Base-by-base conservation (phyloP, 2,888 invertebrate genomes). In the Pharmacophagus antenor region DNA sequence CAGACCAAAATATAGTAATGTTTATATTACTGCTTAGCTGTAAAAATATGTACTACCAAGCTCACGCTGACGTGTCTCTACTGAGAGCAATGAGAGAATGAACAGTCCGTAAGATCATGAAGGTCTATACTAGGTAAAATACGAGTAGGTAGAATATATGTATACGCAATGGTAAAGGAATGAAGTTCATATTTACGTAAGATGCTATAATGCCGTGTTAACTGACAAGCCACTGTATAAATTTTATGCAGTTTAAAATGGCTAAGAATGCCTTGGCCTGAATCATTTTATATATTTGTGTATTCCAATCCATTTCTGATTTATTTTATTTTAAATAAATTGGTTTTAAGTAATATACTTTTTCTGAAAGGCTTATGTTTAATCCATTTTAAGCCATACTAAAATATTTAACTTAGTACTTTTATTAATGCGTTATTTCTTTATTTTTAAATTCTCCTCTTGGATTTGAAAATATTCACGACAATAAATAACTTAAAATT, bases 111-210 rank as follows among this genome's bases (percentile, higher is more conserved):
- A 31, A 31, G 31, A 10, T 15, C 31, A 12, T 31, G 31, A 31
- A 3, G 31, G 12, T 31, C 12, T 10, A 3, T 31, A 31, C 31
- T 31, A 12, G 1, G 31, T 31, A 31, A 31, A 15, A 31, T 31
- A 31, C 31, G 15, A 12, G n/a, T n/a, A n/a, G n/a, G n/a, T n/a
- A n/a, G 31, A 42, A 17, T 17, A 42, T 17, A 10, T 42, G 42
- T 42, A 44, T 49, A 62, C 58, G 53, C 61, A 51, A 58, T 56
- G 64, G 63, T 63, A 64, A 62, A 58, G 61, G 63, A 65, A 63
- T 64, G 66, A 65, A 63, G 61, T 56, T 42, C 60, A 50, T 53
- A 52, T 58, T 70, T 72, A 64, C 61, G 56, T 62, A 70, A 72
- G 51, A 48, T 12, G 62, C 51, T 53, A 62, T 71, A 67, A 67